These are phyloP conservation scores for Oryzias woworae DNA, from an alignment of 2,113 vertebrate species.

Conservation along the genomic window DNA sequence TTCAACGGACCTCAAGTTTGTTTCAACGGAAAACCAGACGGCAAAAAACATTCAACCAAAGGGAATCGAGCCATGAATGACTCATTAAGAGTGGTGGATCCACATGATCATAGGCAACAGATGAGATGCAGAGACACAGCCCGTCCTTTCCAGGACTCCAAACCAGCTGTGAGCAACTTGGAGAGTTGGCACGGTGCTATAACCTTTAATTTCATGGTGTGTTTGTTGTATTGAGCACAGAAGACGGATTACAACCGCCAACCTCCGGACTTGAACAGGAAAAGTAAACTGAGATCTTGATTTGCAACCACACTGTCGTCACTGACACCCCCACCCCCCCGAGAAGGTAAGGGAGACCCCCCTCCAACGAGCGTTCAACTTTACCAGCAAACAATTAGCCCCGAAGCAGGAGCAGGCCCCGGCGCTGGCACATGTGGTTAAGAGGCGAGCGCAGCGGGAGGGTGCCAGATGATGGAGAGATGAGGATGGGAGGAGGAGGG, in stretches of 20 bases:
- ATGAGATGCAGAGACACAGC: slow-evolving; percentile 16
- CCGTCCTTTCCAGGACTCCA: slow-evolving; percentile 43
- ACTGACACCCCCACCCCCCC: slow-evolving; percentile 4
- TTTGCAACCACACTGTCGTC: slow-evolving; percentile 22
- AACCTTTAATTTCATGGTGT: slow-evolving; percentile 80
- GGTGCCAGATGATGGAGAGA: slow-evolving; percentile 89
- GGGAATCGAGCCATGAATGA: slow-evolving; percentile 1
- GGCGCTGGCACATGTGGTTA: slow-evolving; percentile 84
- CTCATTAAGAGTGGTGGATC: slow-evolving; percentile 13
- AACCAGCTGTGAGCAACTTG: slow-evolving; percentile 48
- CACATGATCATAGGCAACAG: slow-evolving; percentile 10
- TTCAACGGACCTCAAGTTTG: slow-evolving; percentile 19
- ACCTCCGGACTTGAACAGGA: slow-evolving; percentile 65
- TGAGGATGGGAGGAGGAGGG: slow-evolving; percentile 77
- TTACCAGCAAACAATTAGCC: slow-evolving; percentile 89
- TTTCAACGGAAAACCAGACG: background rate
- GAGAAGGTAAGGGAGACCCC: slow-evolving; percentile 56
- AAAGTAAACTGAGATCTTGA: slow-evolving; percentile 70
- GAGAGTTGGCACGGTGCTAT: slow-evolving; percentile 65
- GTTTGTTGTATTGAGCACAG: slow-evolving; percentile 78
- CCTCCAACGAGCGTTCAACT: slow-evolving; percentile 75
- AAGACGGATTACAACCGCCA: slow-evolving; percentile 77
- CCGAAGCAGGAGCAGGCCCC: slow-evolving; percentile 85
- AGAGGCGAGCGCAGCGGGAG: slow-evolving; percentile 85
- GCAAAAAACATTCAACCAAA: background rate